Percentiles rank a stretch among this genome's conserved stretches.
Conservation (phyloP, 2,888 invertebrate genomes). For the Trichopria drosophilae region DNA sequence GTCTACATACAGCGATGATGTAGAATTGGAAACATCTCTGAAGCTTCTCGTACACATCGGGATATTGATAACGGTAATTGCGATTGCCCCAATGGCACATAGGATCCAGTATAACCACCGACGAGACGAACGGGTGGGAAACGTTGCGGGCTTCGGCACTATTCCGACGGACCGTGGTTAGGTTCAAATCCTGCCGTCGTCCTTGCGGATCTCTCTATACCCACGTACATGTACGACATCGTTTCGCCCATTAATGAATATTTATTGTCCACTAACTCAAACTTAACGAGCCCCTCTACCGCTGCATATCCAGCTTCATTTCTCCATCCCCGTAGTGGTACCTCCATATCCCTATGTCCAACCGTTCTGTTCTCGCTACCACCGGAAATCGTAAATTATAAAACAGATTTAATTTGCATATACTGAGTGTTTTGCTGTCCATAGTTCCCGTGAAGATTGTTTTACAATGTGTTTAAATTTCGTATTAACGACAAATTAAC, state of each 20-base stretch:
- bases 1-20: not conserved
- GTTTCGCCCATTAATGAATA: slow-evolving; percentile 51
- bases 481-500: no score
- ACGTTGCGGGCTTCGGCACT: slow-evolving; percentile 29
- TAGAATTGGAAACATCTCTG: slow-evolving; percentile 28
- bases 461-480: no score
- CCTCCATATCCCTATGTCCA: slow-evolving; percentile 8
- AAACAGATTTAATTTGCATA: slow-evolving; percentile 51
- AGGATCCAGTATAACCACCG: slow-evolving; percentile 30
- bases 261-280: slow-evolving; percentile 52
- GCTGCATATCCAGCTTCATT: slow-evolving; percentile 16
- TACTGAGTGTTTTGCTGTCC: no score
- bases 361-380: slow-evolving; percentile 13
- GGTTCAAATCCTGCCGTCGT: slow-evolving; percentile 14
- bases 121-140: slow-evolving; percentile 27
- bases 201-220: slow-evolving; percentile 26
- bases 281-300: slow-evolving; percentile 44
- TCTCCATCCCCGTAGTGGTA: slow-evolving; percentile 20
- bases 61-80: slow-evolving; percentile 47
- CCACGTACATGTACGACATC: slow-evolving; percentile 34
- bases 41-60: slow-evolving; percentile 32
- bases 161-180: slow-evolving; percentile 1
- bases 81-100: slow-evolving; percentile 34
- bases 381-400: slow-evolving; percentile 45
- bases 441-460: no score